Evolutionary conservation across 2,888 invertebrate genomes (phyloP), one percentile per base, ranked within the genome.

Genomic region (Slavum lentiscoides): DNA sequence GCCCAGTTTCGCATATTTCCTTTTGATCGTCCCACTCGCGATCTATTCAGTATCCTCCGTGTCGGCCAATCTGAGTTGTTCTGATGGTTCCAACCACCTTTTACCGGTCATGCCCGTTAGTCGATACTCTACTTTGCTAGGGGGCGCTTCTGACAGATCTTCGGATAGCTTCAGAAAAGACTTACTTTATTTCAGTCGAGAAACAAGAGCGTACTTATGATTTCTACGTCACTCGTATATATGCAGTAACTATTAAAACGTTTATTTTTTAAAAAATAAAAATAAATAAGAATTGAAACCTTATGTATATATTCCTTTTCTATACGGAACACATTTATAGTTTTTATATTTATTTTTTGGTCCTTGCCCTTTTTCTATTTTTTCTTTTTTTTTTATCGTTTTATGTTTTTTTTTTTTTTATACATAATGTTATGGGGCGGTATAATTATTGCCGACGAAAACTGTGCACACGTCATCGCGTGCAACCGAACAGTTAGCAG

Each of bases 401-500:
- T 43, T 74, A 67, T 75, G 66, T 75, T 58, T 75, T 58, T 39
- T 75, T 67, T 67, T 67, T 58, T 64, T 62, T 69, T 66, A 66
- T 49, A 30, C 43, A 58, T 64, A 37, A 55, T 55, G 64, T 72
- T 72, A 58, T 49, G 39, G 80, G 80, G 80, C 64, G 77, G 80
- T 58, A 80, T 80, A 80, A 80, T 80, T 70, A 72, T 72, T 72
- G 72, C 62, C 9, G 80, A 43, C 70, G 58, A 80, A 80, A 55
- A 80, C 69, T 43, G 23, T 58, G 49, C 80, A 70, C 80, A 80
- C 80, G 80, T 80, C 80, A 80, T 80, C 80, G 80, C 80, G 70
- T 80, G 80, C 64, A 70, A 70, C 80, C 2, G 13, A 72, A 64
- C 66, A 80, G 80, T 80, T 80, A 72, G 58, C 80, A 55, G 80